Evolutionary conservation across 2,797 vertebrate species (phyloP).

Genomic region (Lutjanus campechanus): DNA sequence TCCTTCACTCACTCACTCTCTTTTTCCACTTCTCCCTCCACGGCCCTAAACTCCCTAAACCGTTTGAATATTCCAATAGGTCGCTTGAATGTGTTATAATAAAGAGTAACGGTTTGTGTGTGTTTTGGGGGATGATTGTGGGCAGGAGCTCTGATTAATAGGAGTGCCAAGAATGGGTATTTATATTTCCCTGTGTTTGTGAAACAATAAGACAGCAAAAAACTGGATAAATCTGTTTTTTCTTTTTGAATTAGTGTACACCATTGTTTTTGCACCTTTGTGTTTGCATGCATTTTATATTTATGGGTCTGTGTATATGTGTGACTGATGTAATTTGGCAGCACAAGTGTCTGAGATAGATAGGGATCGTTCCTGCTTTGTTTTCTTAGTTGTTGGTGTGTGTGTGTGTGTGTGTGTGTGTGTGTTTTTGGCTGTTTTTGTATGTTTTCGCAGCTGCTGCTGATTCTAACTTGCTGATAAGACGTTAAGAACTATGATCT

Average conservation of each 20-base stretch:
- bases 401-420: slow-evolving; percentile 30
- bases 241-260: not conserved
- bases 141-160: slow-evolving; percentile 12
- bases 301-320: slow-evolving; percentile 6
- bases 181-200: slow-evolving; percentile 32
- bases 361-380: slow-evolving; percentile 33
- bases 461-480: slow-evolving; percentile 71
- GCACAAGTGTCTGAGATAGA: slow-evolving; percentile 42
- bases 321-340: slow-evolving; percentile 42
- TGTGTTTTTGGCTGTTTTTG: slow-evolving; percentile 8
- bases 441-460: slow-evolving; percentile 77
- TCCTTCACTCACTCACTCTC: slow-evolving; percentile 36
- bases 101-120: slow-evolving; percentile 13
- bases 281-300: slow-evolving; percentile 5
- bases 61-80: slow-evolving; percentile 14
- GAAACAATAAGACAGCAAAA: slow-evolving; percentile 19
- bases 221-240: slow-evolving; percentile 11
- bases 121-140: slow-evolving; percentile 8
- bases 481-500: slow-evolving; percentile 70
- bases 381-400: slow-evolving; percentile 36
- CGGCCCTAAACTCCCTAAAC: slow-evolving; percentile 32
- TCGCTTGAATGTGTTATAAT: slow-evolving; percentile 14
- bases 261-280: slow-evolving; percentile 23
- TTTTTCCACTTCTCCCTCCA: slow-evolving; percentile 29
- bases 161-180: slow-evolving; percentile 33